phyloP scores from a whole-genome alignment of 2,113 vertebrate species.

The Colaptes auratus region DNA sequence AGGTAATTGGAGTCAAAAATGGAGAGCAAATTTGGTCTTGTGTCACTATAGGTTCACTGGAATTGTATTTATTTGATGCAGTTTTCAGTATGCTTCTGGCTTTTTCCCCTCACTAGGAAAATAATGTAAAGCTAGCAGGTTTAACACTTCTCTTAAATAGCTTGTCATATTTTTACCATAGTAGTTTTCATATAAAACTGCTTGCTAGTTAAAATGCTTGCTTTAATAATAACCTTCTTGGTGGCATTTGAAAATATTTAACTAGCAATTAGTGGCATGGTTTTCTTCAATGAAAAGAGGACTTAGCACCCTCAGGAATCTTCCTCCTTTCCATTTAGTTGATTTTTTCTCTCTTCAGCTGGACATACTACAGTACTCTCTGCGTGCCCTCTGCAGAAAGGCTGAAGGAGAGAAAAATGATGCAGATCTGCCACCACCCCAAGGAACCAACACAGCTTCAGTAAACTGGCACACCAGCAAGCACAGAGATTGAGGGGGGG shows the following conservation, averaged over 20 bases:
- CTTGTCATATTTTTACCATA: background rate
- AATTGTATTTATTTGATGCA: background rate
- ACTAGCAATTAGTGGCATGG: background rate
- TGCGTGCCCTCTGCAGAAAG: background rate
- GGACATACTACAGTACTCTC: background rate
- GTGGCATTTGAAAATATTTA: background rate
- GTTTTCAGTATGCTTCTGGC: background rate
- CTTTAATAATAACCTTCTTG: background rate
- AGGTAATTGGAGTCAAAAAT: background rate
- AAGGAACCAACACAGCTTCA: background rate
- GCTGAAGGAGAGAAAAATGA: background rate
- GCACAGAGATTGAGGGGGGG: background rate
- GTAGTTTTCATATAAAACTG: background rate
- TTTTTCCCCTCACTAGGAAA: background rate
- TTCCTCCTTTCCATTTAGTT: background rate
- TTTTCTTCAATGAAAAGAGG: background rate
- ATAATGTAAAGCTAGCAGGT: background rate
- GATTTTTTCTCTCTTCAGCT: background rate
- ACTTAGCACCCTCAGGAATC: background rate
- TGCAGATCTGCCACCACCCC: background rate
- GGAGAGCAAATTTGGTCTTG: background rate
- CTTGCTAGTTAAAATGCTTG: background rate
- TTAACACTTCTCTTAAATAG: background rate
- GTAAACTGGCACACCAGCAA: background rate
- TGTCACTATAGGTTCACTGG: background rate